Percentiles rank a stretch among this genome's conserved stretches.
These are phyloP conservation scores for Periparus ater DNA, from an alignment of 2,797 vertebrate species.

Conservation along the genomic window DNA sequence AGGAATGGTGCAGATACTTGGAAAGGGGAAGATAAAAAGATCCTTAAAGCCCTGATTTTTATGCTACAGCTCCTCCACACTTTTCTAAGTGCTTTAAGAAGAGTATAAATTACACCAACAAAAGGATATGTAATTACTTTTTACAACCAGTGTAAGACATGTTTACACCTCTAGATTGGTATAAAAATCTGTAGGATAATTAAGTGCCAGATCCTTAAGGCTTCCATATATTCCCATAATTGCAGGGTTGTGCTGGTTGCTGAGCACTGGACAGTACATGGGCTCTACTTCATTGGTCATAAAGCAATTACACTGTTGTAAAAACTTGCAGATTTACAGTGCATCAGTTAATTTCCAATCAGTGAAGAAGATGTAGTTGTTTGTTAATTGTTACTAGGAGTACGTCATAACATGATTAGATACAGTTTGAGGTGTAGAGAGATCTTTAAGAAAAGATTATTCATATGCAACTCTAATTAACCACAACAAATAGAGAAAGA, in stretches of 20 bases:
- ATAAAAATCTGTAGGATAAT: slow-evolving; percentile 44
- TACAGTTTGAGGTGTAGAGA: neutral
- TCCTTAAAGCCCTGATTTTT: slow-evolving; percentile 39
- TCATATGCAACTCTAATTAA: slow-evolving; percentile 26
- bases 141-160: slow-evolving; percentile 47
- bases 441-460: slow-evolving; percentile 22
- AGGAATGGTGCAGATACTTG: neutral
- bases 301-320: slow-evolving; percentile 35
- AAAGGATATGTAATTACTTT: slow-evolving; percentile 66
- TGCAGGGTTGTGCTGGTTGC: slow-evolving; percentile 15
- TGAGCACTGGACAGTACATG: neutral
- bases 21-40: neutral
- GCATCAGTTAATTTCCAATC: slow-evolving; percentile 17
- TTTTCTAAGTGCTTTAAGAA: slow-evolving; percentile 59
- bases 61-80: slow-evolving; percentile 14
- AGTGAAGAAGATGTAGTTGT: neutral
- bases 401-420: neutral
- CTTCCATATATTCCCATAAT: slow-evolving; percentile 35
- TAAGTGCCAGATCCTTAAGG: slow-evolving; percentile 12
- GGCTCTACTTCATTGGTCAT: neutral
- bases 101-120: slow-evolving; percentile 52
- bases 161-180: slow-evolving; percentile 59
- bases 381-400: slow-evolving; percentile 47
- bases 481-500: slow-evolving; percentile 1
- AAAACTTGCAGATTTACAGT: slow-evolving; percentile 3